Conservation (phyloP, 2,888 invertebrate species). For the Tetrapedia diversipes region DNA sequence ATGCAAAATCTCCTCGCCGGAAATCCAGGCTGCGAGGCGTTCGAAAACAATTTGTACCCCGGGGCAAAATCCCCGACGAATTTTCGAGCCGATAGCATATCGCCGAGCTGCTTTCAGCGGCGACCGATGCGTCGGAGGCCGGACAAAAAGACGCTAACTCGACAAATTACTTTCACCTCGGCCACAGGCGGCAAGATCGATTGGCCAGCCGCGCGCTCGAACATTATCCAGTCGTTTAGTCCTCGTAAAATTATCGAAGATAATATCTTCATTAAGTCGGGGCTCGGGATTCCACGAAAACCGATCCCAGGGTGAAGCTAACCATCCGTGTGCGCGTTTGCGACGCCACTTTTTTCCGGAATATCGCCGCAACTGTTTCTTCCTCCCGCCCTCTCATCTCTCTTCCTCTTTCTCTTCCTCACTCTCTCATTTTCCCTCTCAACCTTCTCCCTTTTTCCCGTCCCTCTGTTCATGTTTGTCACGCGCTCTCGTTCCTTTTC, state of each 20-base stretch:
- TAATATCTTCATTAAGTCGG: conserved; percentile 38
- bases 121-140: conserved; percentile 8
- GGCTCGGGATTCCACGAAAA: conserved; percentile 4
- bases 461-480: not conserved
- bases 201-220: conserved; percentile 22
- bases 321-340: not conserved
- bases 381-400: not conserved
- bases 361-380: not conserved
- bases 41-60: conserved; percentile 6
- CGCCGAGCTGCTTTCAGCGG: not conserved
- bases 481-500: conserved; percentile 9
- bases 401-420: too few relatives aligned
- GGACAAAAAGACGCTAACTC: conserved; percentile 37
- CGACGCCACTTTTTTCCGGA: not conserved
- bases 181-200: conserved; percentile 34
- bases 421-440: too few relatives aligned
- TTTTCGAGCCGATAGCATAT: conserved; percentile 9
- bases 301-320: conserved; percentile 8
- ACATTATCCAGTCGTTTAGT: conserved; percentile 42
- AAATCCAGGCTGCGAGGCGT: too few relatives aligned
- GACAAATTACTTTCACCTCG: conserved; percentile 39
- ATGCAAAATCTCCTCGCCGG: not conserved
- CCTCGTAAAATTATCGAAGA: conserved; percentile 30
- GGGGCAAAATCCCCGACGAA: not conserved
- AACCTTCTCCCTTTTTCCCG: not conserved